phyloP scores from a whole-genome alignment of 1,140 invertebrate species.

The Monochamus saltuarius region DNA sequence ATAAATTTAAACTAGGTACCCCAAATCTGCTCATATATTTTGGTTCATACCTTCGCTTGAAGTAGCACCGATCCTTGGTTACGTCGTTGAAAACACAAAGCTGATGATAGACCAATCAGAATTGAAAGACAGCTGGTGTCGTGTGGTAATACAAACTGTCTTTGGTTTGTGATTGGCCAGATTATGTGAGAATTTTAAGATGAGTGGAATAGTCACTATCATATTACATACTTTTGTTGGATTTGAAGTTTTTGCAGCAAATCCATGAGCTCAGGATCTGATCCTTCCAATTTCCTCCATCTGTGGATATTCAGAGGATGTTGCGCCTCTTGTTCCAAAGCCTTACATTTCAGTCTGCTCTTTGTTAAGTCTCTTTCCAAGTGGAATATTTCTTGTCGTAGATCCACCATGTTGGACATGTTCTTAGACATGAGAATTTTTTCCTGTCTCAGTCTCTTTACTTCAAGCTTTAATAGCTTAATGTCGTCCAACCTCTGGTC shows the following conservation, averaged over 20 bases:
- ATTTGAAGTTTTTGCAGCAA: constrained; percentile 66
- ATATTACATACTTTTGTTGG: constrained; percentile 61
- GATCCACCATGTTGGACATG: constrained; percentile 55
- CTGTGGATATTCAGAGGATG: constrained; percentile 74
- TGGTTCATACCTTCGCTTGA: too few relatives aligned
- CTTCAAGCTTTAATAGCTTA: constrained; percentile 66
- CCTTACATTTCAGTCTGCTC: constrained; percentile 65
- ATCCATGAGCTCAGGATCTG: constrained; percentile 64
- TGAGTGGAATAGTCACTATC: too few relatives aligned
- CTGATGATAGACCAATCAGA: too few relatives aligned
- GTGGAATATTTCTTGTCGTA: constrained; percentile 65
- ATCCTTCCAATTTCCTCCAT: constrained; percentile 70
- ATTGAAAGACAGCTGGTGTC: too few relatives aligned
- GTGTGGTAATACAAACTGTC: too few relatives aligned
- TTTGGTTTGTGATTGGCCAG: too few relatives aligned
- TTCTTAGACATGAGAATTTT: constrained; percentile 54
- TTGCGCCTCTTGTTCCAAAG: constrained; percentile 71
- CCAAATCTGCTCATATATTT: too few relatives aligned
- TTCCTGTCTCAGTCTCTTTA: constrained; percentile 60
- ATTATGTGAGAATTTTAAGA: too few relatives aligned
- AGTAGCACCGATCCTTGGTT: too few relatives aligned
- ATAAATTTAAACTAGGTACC: too few relatives aligned
- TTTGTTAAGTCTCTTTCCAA: constrained; percentile 64
- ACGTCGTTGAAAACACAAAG: too few relatives aligned
- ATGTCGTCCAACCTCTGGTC: constrained; percentile 65